Evolutionary conservation across 2,797 vertebrate genomes (phyloP).

Genomic region (Alosa sapidissima): DNA sequence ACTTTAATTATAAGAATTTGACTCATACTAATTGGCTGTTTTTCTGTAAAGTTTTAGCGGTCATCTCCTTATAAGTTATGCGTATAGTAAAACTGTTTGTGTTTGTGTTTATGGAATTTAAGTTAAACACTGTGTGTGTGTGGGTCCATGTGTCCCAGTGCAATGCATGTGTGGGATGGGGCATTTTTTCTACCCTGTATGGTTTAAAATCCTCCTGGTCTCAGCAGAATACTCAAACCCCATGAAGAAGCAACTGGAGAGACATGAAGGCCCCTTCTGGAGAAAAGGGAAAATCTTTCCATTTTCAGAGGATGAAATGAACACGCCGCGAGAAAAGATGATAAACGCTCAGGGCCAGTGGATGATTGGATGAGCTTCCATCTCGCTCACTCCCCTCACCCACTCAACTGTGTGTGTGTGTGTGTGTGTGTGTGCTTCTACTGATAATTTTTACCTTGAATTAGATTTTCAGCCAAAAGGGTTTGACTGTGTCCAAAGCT

Average conservation of each 20-base stretch:
- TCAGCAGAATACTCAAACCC: constrained; percentile 18
- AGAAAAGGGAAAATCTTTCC: constrained; percentile 10
- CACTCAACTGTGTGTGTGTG: constrained; percentile 14
- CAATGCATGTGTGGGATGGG: background rate
- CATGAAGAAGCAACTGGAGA: constrained; percentile 15
- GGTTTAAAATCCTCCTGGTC: background rate
- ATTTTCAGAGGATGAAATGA: constrained; percentile 20
- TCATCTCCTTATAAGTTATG: background rate
- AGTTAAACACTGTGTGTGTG: background rate
- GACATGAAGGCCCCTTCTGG: constrained; percentile 13
- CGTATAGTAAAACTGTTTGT: background rate
- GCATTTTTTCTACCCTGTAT: background rate
- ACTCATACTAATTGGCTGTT: constrained; percentile 10
- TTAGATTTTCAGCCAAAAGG: constrained; percentile 10
- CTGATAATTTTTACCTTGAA: background rate
- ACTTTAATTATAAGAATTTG: background rate
- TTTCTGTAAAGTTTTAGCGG: background rate
- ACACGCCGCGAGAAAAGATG: constrained; percentile 3
- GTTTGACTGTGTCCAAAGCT: background rate
- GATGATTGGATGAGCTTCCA: constrained; percentile 21
- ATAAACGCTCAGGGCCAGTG: constrained; percentile 6
- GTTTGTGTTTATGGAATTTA: background rate
- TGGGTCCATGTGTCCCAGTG: constrained; percentile 9
- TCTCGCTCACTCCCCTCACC: background rate
- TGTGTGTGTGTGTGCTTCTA: background rate